phyloP scores from a whole-genome alignment of 92 coral and sea anemone genomes.

The Epizoanthus stellaris region DNA sequence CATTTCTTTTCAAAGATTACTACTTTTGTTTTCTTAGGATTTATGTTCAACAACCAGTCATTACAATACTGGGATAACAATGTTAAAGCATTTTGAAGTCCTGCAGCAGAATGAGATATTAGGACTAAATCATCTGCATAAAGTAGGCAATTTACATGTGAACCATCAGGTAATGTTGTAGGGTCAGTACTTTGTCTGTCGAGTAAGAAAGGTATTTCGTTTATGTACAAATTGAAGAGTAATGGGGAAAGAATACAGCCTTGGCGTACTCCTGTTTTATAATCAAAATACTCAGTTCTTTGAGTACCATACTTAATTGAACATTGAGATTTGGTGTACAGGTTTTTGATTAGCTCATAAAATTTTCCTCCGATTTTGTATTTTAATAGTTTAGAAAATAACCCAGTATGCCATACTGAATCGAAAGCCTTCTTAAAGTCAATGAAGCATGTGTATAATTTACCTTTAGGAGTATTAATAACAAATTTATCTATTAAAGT shows the following conservation, averaged over 20 bases:
- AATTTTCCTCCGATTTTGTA: too few relatives aligned
- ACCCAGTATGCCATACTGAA: conserved; percentile 55
- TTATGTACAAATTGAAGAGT: conserved; percentile 21
- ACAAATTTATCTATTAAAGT: conserved; percentile 56
- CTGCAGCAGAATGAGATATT: conserved; percentile 17
- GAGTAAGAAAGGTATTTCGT: neutral
- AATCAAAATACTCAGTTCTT: conserved; percentile 37
- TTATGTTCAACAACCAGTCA: conserved; percentile 16
- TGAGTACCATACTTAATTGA: conserved; percentile 18
- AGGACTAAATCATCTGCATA: conserved; percentile 45
- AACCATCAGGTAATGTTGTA: conserved; percentile 10
- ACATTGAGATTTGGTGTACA: conserved; percentile 35
- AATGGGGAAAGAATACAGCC: conserved; percentile 53
- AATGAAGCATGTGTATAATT: conserved; percentile 50
- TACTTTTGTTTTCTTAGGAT: conserved; percentile 42
- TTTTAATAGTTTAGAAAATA: conserved; percentile 1
- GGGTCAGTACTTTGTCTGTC: conserved; percentile 19
- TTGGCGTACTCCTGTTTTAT: conserved; percentile 57
- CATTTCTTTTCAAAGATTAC: conserved; percentile 34
- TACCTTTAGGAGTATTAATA: conserved; percentile 15
- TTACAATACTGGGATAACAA: conserved; percentile 10
- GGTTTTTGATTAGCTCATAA: too few relatives aligned
- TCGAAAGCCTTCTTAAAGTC: conserved; percentile 59
- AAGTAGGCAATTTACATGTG: conserved; percentile 18
- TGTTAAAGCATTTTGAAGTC: neutral